Evolutionary conservation across 2,888 invertebrate genomes (phyloP).

Genomic region (Drosophila mulleri): DNA sequence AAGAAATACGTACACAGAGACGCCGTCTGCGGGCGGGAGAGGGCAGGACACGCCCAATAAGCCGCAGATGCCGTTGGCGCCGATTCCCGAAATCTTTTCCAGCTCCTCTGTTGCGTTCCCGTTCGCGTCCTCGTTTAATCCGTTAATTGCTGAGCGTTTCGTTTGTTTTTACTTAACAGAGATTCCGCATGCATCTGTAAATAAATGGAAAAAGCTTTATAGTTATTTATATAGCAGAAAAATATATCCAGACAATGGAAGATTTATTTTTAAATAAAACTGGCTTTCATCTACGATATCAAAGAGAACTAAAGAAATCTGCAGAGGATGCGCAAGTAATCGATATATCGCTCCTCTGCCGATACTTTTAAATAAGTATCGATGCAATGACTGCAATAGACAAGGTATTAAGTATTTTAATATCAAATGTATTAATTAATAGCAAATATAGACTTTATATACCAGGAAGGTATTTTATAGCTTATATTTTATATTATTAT

Average conservation of each 20-base stretch:
- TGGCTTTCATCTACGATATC: not conserved
- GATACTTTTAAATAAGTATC: constrained; percentile 4
- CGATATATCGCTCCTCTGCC: not conserved
- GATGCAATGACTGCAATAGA: not conserved
- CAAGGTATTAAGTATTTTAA: not conserved
- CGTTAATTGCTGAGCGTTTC: constrained; percentile 41
- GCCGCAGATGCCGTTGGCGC: constrained; percentile 43
- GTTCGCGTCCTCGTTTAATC: constrained; percentile 25
- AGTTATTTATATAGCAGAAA: not conserved
- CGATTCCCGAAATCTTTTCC: constrained; percentile 11
- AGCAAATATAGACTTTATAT: too few relatives aligned
- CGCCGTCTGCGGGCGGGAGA: not conserved
- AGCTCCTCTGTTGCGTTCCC: constrained; percentile 8
- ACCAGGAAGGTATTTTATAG: too few relatives aligned
- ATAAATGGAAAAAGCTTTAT: constrained; percentile 13
- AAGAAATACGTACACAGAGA: constrained; percentile 55
- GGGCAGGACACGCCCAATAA: constrained; percentile 41
- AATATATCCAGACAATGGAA: not conserved
- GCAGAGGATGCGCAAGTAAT: not conserved
- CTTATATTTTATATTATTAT: too few relatives aligned
- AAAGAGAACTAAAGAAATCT: not conserved
- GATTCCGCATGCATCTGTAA: constrained; percentile 41
- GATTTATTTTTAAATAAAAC: not conserved
- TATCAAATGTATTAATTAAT: not conserved
- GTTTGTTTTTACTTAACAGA: constrained; percentile 16